Percentiles rank a stretch among this genome's conserved stretches.
Evolutionary conservation across 2,888 invertebrate genomes (phyloP).

Genomic region (Disparrhopalites patrizii): DNA sequence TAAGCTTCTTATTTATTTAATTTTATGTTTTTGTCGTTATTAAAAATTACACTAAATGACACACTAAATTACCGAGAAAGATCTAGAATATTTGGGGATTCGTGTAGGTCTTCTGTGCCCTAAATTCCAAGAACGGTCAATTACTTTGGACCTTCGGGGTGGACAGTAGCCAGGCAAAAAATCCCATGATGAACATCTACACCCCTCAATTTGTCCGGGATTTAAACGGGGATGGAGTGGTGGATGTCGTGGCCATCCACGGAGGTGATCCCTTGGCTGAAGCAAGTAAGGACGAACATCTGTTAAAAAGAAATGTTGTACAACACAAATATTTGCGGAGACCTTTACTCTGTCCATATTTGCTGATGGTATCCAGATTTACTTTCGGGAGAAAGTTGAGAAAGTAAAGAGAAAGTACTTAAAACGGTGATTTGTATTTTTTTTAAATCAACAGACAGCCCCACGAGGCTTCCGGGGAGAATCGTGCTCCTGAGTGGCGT

Average conservation of each 20-base stretch:
- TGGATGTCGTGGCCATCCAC: conserved; percentile 68
- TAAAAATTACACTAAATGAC: too few species aligned
- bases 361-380: too few species aligned
- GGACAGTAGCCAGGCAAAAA: conserved; percentile 53
- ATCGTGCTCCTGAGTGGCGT: conserved; percentile 67
- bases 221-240: conserved; percentile 64
- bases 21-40: too few species aligned
- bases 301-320: too few species aligned
- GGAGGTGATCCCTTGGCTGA: conserved; percentile 55
- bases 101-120: conserved; percentile 56
- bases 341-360: too few species aligned
- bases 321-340: too few species aligned
- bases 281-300: too few species aligned
- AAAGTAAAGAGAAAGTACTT: too few species aligned
- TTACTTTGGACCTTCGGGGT: conserved; percentile 63
- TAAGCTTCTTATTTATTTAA: too few species aligned
- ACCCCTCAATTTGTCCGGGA: conserved; percentile 68
- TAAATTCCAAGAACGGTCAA: conserved; percentile 64
- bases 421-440: not conserved
- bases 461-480: conserved; percentile 58
- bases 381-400: too few species aligned
- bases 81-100: too few species aligned
- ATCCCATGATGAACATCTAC: conserved; percentile 59
- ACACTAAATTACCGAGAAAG: too few species aligned
- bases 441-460: conserved; percentile 50